Evolutionary conservation across 2,888 invertebrate genomes (phyloP).

Genomic region (Apotomis turbidana): DNA sequence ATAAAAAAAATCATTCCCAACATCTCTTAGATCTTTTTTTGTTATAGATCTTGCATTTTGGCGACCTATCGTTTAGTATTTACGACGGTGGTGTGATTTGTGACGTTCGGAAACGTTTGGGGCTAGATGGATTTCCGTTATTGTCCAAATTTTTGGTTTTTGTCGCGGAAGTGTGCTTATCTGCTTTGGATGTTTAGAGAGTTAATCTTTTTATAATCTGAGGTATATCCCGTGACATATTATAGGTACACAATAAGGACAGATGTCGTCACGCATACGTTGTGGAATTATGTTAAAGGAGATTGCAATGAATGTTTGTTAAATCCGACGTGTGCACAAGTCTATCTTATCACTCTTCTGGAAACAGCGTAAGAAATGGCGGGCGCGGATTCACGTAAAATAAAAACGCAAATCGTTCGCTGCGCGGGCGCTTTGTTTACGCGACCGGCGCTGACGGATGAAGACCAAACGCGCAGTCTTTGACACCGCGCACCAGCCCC

Average conservation of each 20-base stretch:
- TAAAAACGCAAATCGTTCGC: constrained; percentile 72
- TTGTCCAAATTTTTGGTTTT: constrained; percentile 46
- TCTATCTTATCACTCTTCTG: constrained; percentile 30
- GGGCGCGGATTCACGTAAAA: constrained; percentile 63
- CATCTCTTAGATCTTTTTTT: constrained; percentile 75
- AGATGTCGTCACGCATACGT: constrained; percentile 3
- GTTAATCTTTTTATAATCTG: constrained; percentile 18
- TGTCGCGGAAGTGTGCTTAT: constrained; percentile 40
- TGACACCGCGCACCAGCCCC: constrained; percentile 66
- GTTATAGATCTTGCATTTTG: constrained; percentile 61
- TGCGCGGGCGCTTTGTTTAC: constrained; percentile 68
- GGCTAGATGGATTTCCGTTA: constrained; percentile 70
- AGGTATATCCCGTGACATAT: not conserved
- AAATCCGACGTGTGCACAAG: not conserved
- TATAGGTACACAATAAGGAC: not conserved
- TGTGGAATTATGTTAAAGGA: constrained; percentile 7
- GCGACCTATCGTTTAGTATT: constrained; percentile 77
- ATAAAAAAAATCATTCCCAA: constrained; percentile 78
- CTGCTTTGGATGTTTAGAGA: constrained; percentile 12
- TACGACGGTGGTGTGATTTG: constrained; percentile 77
- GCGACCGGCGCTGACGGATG: constrained; percentile 71
- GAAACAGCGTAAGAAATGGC: constrained; percentile 36
- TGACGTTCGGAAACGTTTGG: constrained; percentile 82
- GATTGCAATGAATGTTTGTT: constrained; percentile 13
- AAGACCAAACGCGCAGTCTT: constrained; percentile 70